Evolutionary conservation across 2,888 invertebrate species (phyloP), one percentile per base, ranked within the genome.

Genomic region (Malthinus flaveolus): DNA sequence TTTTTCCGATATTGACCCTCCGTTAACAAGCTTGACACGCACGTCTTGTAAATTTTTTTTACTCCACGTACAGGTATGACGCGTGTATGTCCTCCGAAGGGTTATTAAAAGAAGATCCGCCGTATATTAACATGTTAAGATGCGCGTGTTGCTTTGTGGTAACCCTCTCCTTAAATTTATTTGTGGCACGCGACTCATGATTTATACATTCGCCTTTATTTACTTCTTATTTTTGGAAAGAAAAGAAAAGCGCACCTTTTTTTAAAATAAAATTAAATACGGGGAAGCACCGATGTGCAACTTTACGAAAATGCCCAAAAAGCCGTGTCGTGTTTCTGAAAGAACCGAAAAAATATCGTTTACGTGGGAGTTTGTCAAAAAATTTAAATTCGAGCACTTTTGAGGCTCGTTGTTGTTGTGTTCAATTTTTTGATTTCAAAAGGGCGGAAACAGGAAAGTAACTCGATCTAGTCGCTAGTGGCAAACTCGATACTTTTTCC

Each of bases 81-180:
- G 66, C 66, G 71, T 66, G 69, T 70, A 64, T 66, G 62, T 63
- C 62, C 59, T 49, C 36, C 39, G 50, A 62, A 56, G 67, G 71
- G 70, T 69, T 68, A 73, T 75, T 73, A 74, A 73, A 70, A 66
- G 70, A 75, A 74, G 75, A 68, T 65, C 51, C 64, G 55, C 59
- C 63, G 47, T 42, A 15, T 58, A 61, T 66, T 62, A 66, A 57
- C 62, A 62, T 62, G 59, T 56, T 52, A 61, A 61, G 57, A 60
- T 50, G 56, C 68, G 62, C 62, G 65, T 66, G 65, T 62, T 57
- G 46, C 60, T 56, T 61, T 61, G 59, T 57, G 59, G 56, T 60
- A 56, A 58, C 61, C 64, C 64, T 52, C 54, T 59, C 53, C 55
- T 64, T 59, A 61, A 63, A 53, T 62, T 65, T 62, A 56, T 59